Conservation (phyloP, 2,888 invertebrate species). For the Volucella inanis region DNA sequence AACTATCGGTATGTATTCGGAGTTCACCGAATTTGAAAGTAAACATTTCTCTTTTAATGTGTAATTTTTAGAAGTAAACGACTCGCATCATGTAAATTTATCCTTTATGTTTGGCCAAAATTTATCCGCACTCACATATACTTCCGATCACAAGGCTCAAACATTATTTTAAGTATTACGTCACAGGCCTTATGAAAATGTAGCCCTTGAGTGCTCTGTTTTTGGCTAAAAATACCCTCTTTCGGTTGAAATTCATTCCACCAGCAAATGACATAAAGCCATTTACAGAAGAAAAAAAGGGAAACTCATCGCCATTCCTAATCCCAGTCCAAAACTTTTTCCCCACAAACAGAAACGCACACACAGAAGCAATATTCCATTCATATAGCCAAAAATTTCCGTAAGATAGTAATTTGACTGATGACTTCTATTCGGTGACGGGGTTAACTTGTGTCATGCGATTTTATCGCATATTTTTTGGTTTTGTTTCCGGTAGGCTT, state of each 20-base stretch:
- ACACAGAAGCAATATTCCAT: conserved; percentile 43
- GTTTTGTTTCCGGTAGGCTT: conserved; percentile 75
- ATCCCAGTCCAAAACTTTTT: no score
- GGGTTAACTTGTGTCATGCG: conserved; percentile 75
- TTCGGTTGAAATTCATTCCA: conserved; percentile 63
- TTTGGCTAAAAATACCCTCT: conserved; percentile 54
- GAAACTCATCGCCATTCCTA: conserved; percentile 23
- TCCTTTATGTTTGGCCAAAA: conserved; percentile 49
- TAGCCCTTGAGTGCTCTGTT: conserved; percentile 64
- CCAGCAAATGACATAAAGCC: conserved; percentile 74
- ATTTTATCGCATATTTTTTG: conserved; percentile 75
- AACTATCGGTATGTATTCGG: no score
- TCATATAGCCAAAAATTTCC: conserved; percentile 65
- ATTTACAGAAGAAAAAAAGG: conserved; percentile 57
- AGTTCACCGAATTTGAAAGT: no score
- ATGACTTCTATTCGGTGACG: conserved; percentile 72
- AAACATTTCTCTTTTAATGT: no score
- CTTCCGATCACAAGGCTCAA: conserved; percentile 16
- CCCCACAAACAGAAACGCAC: not conserved
- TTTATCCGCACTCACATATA: conserved; percentile 47
- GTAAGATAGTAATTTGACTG: conserved; percentile 76
- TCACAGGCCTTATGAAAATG: conserved; percentile 44
- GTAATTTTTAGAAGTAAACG: not conserved
- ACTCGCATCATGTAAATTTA: conserved; percentile 47
- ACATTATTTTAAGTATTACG: conserved; percentile 61